These are phyloP conservation scores for Thecocarcelia acutangulata DNA, from an alignment of 2,888 invertebrate genomes.

Conservation along the genomic window DNA sequence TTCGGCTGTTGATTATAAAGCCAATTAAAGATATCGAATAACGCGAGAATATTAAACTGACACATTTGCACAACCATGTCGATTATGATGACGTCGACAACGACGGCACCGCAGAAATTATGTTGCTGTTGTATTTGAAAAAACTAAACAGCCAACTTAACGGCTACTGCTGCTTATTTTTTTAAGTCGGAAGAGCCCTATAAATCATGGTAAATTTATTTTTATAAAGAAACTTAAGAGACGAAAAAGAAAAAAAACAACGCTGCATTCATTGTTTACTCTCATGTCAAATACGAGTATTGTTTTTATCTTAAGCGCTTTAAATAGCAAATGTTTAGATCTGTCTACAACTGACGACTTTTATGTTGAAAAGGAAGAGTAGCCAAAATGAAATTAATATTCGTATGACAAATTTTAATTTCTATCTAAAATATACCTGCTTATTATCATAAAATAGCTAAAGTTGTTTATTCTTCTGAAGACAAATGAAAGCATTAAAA, in stretches of 20 bases:
- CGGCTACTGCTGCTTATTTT: slow-evolving; percentile 47
- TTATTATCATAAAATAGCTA: slow-evolving; percentile 64
- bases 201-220: slow-evolving; percentile 73
- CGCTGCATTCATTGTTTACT: slow-evolving; percentile 63
- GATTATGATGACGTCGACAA: slow-evolving; percentile 31
- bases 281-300: slow-evolving; percentile 55
- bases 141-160: slow-evolving; percentile 21
- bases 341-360: not conserved
- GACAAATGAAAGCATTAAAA: not conserved
- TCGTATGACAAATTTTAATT: slow-evolving; percentile 41
- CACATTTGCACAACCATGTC: slow-evolving; percentile 67
- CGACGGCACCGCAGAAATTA: slow-evolving; percentile 19
- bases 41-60: slow-evolving; percentile 72
- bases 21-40: slow-evolving; percentile 77
- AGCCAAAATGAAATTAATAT: slow-evolving; percentile 26
- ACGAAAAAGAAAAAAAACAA: slow-evolving; percentile 3
- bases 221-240: not conserved
- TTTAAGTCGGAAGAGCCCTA: slow-evolving; percentile 61
- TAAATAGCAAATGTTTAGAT: slow-evolving; percentile 48
- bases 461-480: slow-evolving; percentile 30
- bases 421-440: slow-evolving; percentile 38
- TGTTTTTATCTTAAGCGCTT: slow-evolving; percentile 53
- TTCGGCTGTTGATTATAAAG: slow-evolving; percentile 73
- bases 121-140: slow-evolving; percentile 10
- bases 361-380: not conserved